These are phyloP conservation scores for Mimas tiliae DNA, from an alignment of 2,888 invertebrate species.

Conservation along the genomic window DNA sequence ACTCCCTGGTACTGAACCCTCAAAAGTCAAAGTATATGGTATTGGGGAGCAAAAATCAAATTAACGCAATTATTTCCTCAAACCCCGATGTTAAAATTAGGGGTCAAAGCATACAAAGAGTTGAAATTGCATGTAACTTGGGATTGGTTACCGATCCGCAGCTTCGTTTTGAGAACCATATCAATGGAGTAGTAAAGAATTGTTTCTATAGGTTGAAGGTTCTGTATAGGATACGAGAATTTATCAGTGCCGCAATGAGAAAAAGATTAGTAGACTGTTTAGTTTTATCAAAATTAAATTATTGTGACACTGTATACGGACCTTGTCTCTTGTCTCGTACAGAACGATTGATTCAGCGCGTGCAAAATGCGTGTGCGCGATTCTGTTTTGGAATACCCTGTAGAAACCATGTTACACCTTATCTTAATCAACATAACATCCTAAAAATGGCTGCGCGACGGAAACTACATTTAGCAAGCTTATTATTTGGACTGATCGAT, in stretches of 20 bases:
- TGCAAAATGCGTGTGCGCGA: constrained; percentile 1
- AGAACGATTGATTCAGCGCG: background rate
- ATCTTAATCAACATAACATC: background rate
- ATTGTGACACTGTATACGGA: background rate
- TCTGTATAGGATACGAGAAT: background rate
- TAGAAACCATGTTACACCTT: background rate
- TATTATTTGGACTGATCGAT: background rate
- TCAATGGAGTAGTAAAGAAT: background rate
- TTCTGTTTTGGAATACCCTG: constrained; percentile 3
- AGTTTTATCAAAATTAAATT: background rate
- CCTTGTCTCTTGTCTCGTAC: background rate
- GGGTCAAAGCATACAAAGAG: background rate
- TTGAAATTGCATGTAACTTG: background rate
- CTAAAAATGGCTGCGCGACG: constrained; percentile 4
- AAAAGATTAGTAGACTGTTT: background rate
- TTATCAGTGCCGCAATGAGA: background rate
- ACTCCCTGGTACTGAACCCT: background rate
- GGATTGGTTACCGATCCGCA: background rate
- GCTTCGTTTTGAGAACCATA: background rate
- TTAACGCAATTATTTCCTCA: background rate
- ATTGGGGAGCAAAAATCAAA: background rate
- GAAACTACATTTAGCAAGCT: background rate
- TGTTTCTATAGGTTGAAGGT: constrained; percentile 13
- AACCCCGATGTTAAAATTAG: background rate
- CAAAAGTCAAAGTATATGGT: background rate